Evolutionary conservation across 2,797 vertebrate genomes (phyloP), one percentile per base, ranked within the genome.

Genomic region (Bovichtus diacanthus): DNA sequence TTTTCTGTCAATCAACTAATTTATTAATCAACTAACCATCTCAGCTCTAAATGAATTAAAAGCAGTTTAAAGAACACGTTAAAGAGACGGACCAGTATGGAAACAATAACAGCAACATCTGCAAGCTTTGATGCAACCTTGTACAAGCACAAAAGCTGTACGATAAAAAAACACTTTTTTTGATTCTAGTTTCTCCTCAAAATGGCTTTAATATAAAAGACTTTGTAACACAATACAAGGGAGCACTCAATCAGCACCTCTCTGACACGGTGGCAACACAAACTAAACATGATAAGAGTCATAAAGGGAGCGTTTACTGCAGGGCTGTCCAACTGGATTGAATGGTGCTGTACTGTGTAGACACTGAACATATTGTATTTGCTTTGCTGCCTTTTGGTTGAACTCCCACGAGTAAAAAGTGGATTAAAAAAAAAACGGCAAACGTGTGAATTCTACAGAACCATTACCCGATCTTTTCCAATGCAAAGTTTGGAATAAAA

Each of bases 301-400:
- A 78, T 51, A 78, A 76, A 76, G 54, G 50, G 31, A 4, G 16
- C 5, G 23, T 83, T 76, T 69, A 88, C 41, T 58, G 58, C 46
- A 50, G 0, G 9, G 46, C 61, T 69, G 59, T 23, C 1, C 5
- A 66, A 51, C 66, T 76, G 44, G 15, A 44, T 10, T 58, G 53
- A 58, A 29, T 10, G 18, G 56, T 56, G 21, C 18, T 58, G 27
- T 2, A 43, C 31, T 78, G 36, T 58, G 25, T 59, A 64, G 70
- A 85, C 69, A 68, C 19, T 31, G 44, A 27, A 46, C 16, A 41
- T 58, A 62, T 9, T 80, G 56, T 51, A 59, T 89, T 87, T 84
- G 58, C 73, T 70, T 70, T 80, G 50, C 31, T 63, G 81, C 63
- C 60, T 66, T 62, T 72, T 76, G 79, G 60, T 78, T 51, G 29